Conservation (phyloP, 2,888 invertebrate genomes). For the Andricus quercusramuli region DNA sequence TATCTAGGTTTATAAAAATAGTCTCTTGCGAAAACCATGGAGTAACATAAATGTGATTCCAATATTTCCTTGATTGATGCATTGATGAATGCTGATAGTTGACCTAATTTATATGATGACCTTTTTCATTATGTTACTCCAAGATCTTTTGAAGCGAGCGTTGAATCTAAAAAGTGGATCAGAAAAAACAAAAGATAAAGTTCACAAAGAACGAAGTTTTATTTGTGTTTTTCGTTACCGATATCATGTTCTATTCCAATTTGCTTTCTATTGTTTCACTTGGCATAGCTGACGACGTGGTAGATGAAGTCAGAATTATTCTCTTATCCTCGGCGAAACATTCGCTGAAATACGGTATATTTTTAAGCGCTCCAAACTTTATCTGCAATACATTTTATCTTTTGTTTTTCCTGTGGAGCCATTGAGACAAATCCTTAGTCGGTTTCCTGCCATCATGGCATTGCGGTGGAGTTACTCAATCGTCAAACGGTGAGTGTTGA, state of each 20-base stretch:
- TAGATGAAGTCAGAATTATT: no score
- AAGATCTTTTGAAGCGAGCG: constrained; percentile 10
- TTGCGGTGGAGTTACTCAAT: constrained; percentile 8
- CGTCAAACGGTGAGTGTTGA: constrained; percentile 32
- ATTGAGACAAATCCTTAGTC: constrained; percentile 16
- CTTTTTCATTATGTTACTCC: neutral
- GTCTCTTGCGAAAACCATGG: constrained; percentile 38
- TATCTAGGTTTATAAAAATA: constrained; percentile 49
- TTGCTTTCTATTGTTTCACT: no score
- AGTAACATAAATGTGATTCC: constrained; percentile 23
- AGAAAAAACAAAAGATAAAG: no score
- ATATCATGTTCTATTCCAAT: no score
- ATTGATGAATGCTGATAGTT: neutral
- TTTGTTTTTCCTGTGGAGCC: neutral
- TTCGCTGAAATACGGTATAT: no score
- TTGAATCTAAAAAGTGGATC: neutral
- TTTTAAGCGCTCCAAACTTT: no score
- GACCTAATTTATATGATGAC: neutral
- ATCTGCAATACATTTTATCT: no score
- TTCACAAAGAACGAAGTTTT: no score
- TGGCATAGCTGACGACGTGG: no score
- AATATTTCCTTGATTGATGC: neutral
- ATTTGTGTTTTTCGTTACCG: no score
- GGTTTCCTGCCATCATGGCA: constrained; percentile 20
- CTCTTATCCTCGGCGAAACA: no score